Conservation (phyloP, 2,888 invertebrate species). For the Xestia xanthographa region DNA sequence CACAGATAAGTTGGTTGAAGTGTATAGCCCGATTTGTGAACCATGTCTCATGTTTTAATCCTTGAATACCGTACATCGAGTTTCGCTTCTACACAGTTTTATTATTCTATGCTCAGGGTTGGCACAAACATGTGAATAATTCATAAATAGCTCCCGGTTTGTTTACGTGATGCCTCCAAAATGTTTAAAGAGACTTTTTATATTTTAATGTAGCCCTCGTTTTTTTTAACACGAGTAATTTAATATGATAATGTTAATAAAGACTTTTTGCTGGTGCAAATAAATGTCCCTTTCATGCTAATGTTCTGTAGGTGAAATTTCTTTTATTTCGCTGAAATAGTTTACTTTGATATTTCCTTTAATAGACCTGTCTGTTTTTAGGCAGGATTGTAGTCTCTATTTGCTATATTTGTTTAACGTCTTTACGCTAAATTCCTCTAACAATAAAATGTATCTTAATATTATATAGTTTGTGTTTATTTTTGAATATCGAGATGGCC, state of each 20-base stretch:
- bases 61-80: not conserved
- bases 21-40: not conserved
- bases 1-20: too few species aligned
- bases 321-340: not conserved
- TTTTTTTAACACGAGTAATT: slow-evolving; percentile 56
- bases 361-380: not conserved
- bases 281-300: slow-evolving; percentile 29
- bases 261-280: slow-evolving; percentile 27
- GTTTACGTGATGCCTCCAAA: slow-evolving; percentile 60
- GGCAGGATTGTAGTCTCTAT: not conserved
- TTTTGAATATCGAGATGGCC: not conserved
- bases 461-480: too few species aligned
- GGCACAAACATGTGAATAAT: slow-evolving; percentile 69
- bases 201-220: slow-evolving; percentile 52
- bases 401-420: not conserved
- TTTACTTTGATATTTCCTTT: not conserved
- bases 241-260: slow-evolving; percentile 58
- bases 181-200: slow-evolving; percentile 57
- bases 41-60: not conserved
- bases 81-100: slow-evolving; percentile 29
- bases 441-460: not conserved
- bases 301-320: slow-evolving; percentile 7
- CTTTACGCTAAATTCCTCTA: not conserved
- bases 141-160: slow-evolving; percentile 58
- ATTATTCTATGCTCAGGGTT: slow-evolving; percentile 50